phyloP scores from a whole-genome alignment of 2,888 invertebrate species.

The Augochlorella aurata region DNA sequence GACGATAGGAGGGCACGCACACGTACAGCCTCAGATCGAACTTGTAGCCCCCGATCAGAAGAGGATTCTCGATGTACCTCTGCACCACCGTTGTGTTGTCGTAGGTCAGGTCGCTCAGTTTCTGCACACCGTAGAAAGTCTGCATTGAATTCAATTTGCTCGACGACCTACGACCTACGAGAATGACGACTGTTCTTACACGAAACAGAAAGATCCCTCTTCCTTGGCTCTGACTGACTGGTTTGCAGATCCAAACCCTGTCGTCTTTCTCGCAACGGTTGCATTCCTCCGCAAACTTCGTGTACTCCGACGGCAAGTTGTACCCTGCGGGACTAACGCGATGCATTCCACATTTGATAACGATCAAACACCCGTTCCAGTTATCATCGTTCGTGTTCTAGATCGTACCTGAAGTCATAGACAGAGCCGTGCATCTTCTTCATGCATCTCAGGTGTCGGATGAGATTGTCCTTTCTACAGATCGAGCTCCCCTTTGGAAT shows the following conservation, averaged over 20 bases:
- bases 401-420: constrained; percentile 90
- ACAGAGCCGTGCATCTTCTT: constrained; percentile 90
- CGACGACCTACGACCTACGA: neutral
- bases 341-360: constrained; percentile 31
- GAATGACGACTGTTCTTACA: constrained; percentile 82
- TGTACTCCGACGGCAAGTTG: constrained; percentile 92
- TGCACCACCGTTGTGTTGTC: constrained; percentile 91
- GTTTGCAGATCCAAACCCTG: constrained; percentile 93
- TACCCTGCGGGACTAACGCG: constrained; percentile 88
- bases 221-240: constrained; percentile 93
- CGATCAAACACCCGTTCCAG: neutral
- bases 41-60: constrained; percentile 93
- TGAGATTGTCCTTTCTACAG: constrained; percentile 91
- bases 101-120: constrained; percentile 89
- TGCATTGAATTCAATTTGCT: neutral
- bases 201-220: constrained; percentile 92
- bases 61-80: constrained; percentile 89
- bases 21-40: constrained; percentile 96
- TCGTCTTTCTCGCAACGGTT: constrained; percentile 83
- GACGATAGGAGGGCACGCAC: constrained; percentile 93
- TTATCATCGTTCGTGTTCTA: neutral
- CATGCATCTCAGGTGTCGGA: constrained; percentile 91
- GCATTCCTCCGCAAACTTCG: constrained; percentile 91
- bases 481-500: constrained; percentile 93
- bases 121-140: constrained; percentile 81